Evolutionary conservation across 1,140 invertebrate species (phyloP).

Genomic region (Stegodyphus mimosarum): DNA sequence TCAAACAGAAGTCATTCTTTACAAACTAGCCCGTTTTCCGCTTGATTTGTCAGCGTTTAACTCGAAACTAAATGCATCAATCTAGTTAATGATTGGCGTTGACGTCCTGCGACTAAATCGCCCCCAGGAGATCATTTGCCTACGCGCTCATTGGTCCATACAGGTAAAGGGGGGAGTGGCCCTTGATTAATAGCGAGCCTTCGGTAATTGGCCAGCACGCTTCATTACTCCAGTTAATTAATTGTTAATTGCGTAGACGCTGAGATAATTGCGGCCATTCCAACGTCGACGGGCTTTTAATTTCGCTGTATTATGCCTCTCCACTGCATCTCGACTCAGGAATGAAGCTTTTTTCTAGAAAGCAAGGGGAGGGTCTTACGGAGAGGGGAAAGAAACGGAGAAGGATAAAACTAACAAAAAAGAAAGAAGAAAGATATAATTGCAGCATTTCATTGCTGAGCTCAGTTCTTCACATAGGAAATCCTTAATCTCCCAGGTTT

Average conservation of each 20-base stretch:
- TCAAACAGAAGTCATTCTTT: slow-evolving; percentile 44
- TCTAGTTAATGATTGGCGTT: slow-evolving; percentile 61
- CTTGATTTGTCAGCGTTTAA: slow-evolving; percentile 44
- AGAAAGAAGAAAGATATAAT: slow-evolving; percentile 44
- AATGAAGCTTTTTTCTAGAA: slow-evolving; percentile 22
- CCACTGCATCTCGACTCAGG: slow-evolving; percentile 23
- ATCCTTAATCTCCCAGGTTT: slow-evolving; percentile 55
- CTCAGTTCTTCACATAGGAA: slow-evolving; percentile 46
- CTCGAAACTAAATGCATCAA: slow-evolving; percentile 59
- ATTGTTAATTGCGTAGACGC: slow-evolving; percentile 60
- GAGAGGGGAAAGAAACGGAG: background rate
- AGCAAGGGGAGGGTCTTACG: background rate
- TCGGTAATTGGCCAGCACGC: slow-evolving; percentile 57
- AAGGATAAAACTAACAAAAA: slow-evolving; percentile 6
- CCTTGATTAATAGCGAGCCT: slow-evolving; percentile 59
- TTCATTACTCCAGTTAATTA: slow-evolving; percentile 60
- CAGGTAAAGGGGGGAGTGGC: slow-evolving; percentile 17
- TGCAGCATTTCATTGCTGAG: slow-evolving; percentile 33
- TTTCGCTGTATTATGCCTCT: slow-evolving; percentile 31
- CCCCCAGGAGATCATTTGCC: slow-evolving; percentile 56
- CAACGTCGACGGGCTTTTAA: slow-evolving; percentile 48
- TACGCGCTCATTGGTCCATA: slow-evolving; percentile 55
- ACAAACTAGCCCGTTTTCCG: slow-evolving; percentile 28
- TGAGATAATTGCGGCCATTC: slow-evolving; percentile 57
- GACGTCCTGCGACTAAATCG: slow-evolving; percentile 58